Evolutionary conservation across 2,113 vertebrate genomes (phyloP).

Genomic region (Cricetomys ansorgei): DNA sequence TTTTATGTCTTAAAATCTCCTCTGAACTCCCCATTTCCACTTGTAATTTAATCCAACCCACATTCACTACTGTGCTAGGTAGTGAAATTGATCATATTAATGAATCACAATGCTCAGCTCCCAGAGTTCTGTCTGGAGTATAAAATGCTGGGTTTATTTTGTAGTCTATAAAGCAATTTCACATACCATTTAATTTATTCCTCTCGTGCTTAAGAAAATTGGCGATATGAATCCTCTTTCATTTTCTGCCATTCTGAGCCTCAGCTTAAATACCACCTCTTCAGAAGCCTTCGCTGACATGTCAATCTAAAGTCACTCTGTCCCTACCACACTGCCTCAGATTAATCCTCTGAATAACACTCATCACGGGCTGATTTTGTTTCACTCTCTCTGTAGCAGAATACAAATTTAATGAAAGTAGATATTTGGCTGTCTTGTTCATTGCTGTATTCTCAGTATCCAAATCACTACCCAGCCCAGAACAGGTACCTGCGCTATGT

Average conservation of each 20-base stretch:
- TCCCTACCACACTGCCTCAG: not conserved
- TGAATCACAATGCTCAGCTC: conserved; percentile 8
- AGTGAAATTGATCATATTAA: conserved; percentile 36
- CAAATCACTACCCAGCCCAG: not conserved
- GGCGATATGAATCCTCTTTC: not conserved
- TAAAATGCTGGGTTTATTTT: not conserved
- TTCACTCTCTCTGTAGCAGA: not conserved
- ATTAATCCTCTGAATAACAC: conserved; percentile 13
- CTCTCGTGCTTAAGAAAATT: not conserved
- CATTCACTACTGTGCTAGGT: not conserved
- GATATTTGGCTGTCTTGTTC: not conserved
- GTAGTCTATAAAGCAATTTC: not conserved
- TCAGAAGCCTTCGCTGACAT: not conserved
- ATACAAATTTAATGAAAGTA: conserved; percentile 15
- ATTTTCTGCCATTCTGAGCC: not conserved
- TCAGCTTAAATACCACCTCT: not conserved
- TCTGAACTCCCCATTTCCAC: not conserved
- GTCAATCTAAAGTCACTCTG: not conserved
- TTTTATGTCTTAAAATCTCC: conserved; percentile 29
- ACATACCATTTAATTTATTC: not conserved
- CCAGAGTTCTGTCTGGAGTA: conserved; percentile 35
- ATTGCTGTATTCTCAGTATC: not conserved
- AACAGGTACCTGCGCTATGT: not conserved
- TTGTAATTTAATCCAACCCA: conserved; percentile 37
- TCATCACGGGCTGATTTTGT: not conserved